Base-by-base conservation (phyloP, 2,113 vertebrate species). In the Mastomys coucha region DNA sequence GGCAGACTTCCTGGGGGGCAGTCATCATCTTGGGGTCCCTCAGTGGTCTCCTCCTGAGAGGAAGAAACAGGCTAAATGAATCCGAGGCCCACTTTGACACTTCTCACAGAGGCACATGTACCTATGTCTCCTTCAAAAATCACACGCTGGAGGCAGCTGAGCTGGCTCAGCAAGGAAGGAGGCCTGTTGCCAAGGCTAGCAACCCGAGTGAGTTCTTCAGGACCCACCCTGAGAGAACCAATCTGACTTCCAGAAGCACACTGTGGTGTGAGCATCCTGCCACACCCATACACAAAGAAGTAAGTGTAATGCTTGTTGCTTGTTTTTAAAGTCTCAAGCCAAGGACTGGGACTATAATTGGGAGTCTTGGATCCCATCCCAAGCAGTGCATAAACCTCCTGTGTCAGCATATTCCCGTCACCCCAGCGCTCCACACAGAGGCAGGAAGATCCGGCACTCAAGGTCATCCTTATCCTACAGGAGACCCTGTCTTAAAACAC, bases 31-130 rank as follows among this genome's bases (percentile, higher is more conserved):
- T 77, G 97, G 72, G 81, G 28, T 13, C 53, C 77, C 33, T 97
- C 76, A 0, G 88, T 53, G 26, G 91, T 81, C n/a, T 96, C 97
- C 51, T 97, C 96, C 97, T 97, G 73, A 36, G 14, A 42, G 73
- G 4, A 51, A 33, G 20, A 36, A 67, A 92, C 76, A 60, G 16
- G 36, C 65, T 65, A 77, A 93, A 49, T 10, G n/a, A 70, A 9
- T 33, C 36, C 16, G 42, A 51, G 8, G 8, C 7, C 24, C 13
- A 24, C 65, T 70, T n/a, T 56, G 63, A 67, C 42, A 67, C 28
- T 86, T 67, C 28, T 33, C 28, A 58, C 19, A 13, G 28, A 86
- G 60, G 28, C 56, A 33, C 1, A 36, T 42, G 8, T n/a, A n/a
- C n/a, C n/a, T n/a, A n/a, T n/a, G 19, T 24, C 49, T 20, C 51